Percentiles rank a stretch among this genome's conserved stretches.
phyloP scores from a whole-genome alignment of 1,140 invertebrate genomes.

The Dolichoris vasculosae region DNA sequence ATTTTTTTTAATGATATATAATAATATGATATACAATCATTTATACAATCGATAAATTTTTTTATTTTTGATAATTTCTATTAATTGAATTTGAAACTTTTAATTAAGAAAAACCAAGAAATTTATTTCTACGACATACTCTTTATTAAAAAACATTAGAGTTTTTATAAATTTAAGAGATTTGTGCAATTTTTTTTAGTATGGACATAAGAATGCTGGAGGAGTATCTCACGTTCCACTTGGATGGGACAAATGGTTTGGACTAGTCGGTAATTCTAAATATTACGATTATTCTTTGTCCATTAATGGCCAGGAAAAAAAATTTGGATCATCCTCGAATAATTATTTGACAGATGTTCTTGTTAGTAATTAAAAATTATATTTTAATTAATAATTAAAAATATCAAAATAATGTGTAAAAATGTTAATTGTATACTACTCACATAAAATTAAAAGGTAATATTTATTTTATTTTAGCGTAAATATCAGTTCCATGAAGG shows the following conservation, averaged over 20 bases:
- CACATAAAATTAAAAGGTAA: no score
- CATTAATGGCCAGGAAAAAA: constrained; percentile 81
- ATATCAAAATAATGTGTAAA: background rate
- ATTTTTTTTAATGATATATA: no score
- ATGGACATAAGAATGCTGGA: constrained; percentile 76
- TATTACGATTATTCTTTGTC: constrained; percentile 94
- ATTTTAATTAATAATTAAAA: background rate
- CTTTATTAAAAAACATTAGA: no score
- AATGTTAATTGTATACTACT: background rate
- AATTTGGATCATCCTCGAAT: constrained; percentile 74
- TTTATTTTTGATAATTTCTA: no score
- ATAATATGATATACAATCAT: no score
- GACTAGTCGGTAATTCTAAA: constrained; percentile 87
- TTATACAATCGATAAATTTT: no score
- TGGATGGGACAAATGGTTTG: constrained; percentile 89
- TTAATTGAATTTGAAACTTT: no score
- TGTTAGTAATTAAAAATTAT: constrained; percentile 75
- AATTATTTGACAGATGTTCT: constrained; percentile 92
- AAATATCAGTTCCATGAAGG: no score
- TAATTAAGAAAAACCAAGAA: no score
- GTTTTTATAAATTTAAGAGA: background rate
- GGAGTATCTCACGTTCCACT: constrained; percentile 81
- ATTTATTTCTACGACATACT: no score
- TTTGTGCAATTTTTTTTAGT: constrained; percentile 71
- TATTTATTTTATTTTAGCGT: no score